phyloP scores from a whole-genome alignment of 1,140 invertebrate genomes.

The Scaptomyza montana region DNA sequence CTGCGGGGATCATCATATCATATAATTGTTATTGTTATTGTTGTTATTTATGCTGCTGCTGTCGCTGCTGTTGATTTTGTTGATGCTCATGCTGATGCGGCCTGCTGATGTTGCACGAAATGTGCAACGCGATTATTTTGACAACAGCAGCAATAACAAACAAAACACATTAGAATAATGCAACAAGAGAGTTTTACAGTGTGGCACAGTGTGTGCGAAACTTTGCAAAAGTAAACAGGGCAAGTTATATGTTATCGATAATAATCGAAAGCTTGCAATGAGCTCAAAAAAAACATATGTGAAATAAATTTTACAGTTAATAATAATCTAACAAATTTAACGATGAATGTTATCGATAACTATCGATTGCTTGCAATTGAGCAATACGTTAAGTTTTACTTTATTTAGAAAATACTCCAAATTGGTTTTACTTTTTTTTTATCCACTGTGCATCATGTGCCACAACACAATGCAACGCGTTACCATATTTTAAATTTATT shows the following conservation, averaged over 20 bases:
- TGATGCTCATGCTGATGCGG: too few species aligned
- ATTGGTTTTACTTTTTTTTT: too few species aligned
- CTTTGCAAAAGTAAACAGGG: too few species aligned
- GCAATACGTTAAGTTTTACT: too few species aligned
- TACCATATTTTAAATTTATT: background rate
- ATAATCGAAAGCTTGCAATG: constrained; percentile 1
- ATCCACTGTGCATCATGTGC: background rate
- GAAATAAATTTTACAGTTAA: too few species aligned
- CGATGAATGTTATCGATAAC: background rate
- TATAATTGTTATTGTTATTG: constrained; percentile 62
- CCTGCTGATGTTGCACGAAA: constrained; percentile 28
- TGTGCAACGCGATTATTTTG: constrained; percentile 63
- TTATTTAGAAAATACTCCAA: too few species aligned
- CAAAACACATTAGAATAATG: constrained; percentile 75
- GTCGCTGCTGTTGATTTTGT: background rate
- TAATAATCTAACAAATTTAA: too few species aligned
- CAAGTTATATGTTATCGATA: background rate
- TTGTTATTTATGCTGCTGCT: constrained; percentile 65
- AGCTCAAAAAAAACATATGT: too few species aligned
- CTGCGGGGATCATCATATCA: constrained; percentile 8
- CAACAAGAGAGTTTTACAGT: constrained; percentile 9
- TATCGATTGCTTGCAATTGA: constrained; percentile 3
- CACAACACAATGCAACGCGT: background rate
- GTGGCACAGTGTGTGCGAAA: constrained; percentile 9
- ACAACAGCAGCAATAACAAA: constrained; percentile 40